These are phyloP conservation scores for Drosophila orosa DNA, from an alignment of 1,140 invertebrate genomes.

Conservation along the genomic window DNA sequence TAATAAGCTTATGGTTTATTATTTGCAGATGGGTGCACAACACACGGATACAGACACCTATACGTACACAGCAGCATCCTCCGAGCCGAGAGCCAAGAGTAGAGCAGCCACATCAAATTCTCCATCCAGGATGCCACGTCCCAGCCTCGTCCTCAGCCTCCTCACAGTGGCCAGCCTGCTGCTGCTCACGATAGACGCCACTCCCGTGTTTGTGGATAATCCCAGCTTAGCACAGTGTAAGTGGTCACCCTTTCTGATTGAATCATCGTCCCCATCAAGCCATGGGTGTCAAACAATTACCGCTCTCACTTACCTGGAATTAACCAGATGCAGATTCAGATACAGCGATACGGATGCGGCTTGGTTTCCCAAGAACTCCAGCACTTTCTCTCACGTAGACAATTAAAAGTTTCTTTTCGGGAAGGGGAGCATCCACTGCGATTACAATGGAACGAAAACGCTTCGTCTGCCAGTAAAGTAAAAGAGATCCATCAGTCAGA, in stretches of 20 bases:
- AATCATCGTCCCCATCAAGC: slow-evolving; percentile 29
- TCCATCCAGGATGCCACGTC: slow-evolving; percentile 34
- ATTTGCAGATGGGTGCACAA: slow-evolving; percentile 71
- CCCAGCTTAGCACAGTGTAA: slow-evolving; percentile 84
- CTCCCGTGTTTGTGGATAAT: slow-evolving; percentile 83
- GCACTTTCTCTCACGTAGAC: slow-evolving; percentile 80
- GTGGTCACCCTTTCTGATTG: slow-evolving; percentile 40
- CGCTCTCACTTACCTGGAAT: slow-evolving; percentile 45
- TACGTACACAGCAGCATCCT: slow-evolving; percentile 38
- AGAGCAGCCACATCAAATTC: slow-evolving; percentile 26
- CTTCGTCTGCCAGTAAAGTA: slow-evolving; percentile 1
- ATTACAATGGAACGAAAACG: slow-evolving; percentile 43
- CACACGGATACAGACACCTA: slow-evolving; percentile 28
- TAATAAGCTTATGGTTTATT: slow-evolving; percentile 12
- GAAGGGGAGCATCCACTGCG: slow-evolving; percentile 19
- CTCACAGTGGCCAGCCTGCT: slow-evolving; percentile 56
- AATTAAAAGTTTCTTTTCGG: slow-evolving; percentile 67
- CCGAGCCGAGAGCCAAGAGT: slow-evolving; percentile 27
- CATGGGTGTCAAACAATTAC: slow-evolving; percentile 32
- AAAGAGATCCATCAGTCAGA: slow-evolving; percentile 19
- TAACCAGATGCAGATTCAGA: slow-evolving; percentile 42
- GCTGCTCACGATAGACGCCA: slow-evolving; percentile 53
- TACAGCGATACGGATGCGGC: slow-evolving; percentile 29
- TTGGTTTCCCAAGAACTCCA: slow-evolving; percentile 66
- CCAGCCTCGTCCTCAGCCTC: slow-evolving; percentile 45